These are phyloP conservation scores for Cynocephalus volans DNA, from an alignment of 2,113 vertebrate genomes.

Conservation along the genomic window DNA sequence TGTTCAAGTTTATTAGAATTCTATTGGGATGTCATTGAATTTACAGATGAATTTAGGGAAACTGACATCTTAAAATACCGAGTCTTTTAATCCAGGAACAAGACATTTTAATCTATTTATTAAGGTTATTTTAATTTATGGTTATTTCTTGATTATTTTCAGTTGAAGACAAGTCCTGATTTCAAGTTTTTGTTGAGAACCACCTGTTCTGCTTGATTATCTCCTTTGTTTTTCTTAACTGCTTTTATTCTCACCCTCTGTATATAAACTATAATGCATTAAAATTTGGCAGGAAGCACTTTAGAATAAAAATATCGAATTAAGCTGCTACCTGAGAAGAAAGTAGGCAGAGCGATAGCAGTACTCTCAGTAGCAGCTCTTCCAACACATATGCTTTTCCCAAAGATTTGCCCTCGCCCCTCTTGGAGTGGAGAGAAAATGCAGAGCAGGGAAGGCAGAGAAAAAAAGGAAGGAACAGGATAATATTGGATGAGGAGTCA, in stretches of 20 bases:
- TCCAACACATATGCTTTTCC: neutral
- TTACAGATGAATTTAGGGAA: constrained; percentile 55
- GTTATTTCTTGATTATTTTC: constrained; percentile 68
- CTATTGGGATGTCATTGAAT: neutral
- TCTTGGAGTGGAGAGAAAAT: neutral
- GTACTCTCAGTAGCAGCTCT: neutral
- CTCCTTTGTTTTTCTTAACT: constrained; percentile 67
- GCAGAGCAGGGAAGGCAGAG: neutral
- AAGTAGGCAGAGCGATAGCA: neutral
- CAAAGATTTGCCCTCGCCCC: neutral
- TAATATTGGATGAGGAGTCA: too few relatives aligned
- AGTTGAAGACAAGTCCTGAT: constrained; percentile 66
- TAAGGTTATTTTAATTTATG: constrained; percentile 74
- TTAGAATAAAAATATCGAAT: constrained; percentile 62
- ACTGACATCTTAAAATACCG: constrained; percentile 39
- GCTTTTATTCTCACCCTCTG: constrained; percentile 55
- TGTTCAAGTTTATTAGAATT: constrained; percentile 58
- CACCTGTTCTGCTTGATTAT: constrained; percentile 73
- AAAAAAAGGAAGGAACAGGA: neutral
- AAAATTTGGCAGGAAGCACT: constrained; percentile 63
- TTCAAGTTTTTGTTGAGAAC: constrained; percentile 75
- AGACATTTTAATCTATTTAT: constrained; percentile 66
- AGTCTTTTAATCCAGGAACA: constrained; percentile 47
- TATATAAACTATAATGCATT: constrained; percentile 45
- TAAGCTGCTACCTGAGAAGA: constrained; percentile 41